Evolutionary conservation across 2,797 vertebrate genomes (phyloP).

Genomic region (Dermochelys coriacea): DNA sequence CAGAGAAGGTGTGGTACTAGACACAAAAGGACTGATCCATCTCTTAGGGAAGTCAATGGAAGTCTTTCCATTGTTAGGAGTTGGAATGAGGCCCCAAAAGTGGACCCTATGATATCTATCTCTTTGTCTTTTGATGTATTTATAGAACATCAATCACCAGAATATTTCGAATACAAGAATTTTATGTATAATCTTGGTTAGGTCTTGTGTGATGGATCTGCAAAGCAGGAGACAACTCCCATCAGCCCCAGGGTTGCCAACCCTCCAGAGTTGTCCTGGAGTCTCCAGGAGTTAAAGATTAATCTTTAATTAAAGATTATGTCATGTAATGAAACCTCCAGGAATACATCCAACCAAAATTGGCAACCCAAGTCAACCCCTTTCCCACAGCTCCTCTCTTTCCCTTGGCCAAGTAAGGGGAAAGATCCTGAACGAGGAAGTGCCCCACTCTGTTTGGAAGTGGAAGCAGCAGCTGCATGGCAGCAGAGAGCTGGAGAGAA

Average conservation of each 20-base stretch:
- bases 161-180: not conserved
- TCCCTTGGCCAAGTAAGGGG: too few species aligned
- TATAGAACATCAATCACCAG: not conserved
- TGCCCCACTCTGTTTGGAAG: too few species aligned
- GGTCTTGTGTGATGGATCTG: not conserved
- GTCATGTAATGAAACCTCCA: too few species aligned
- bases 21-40: accelerated
- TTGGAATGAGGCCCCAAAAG: not conserved
- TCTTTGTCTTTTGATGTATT: not conserved
- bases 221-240: not conserved
- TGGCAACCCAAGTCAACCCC: too few species aligned
- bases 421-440: too few species aligned
- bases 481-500: too few species aligned
- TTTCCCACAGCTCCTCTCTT: too few species aligned
- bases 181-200: not conserved
- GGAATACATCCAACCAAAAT: too few species aligned
- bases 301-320: too few species aligned
- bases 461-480: too few species aligned
- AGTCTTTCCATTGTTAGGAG: not conserved
- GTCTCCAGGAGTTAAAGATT: too few species aligned
- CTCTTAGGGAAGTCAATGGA: not conserved
- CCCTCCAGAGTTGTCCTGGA: too few species aligned
- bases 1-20: not conserved
- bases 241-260: not conserved
- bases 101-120: not conserved